Evolutionary conservation across 2,113 vertebrate genomes (phyloP).

Genomic region (Elgaria multicarinata): DNA sequence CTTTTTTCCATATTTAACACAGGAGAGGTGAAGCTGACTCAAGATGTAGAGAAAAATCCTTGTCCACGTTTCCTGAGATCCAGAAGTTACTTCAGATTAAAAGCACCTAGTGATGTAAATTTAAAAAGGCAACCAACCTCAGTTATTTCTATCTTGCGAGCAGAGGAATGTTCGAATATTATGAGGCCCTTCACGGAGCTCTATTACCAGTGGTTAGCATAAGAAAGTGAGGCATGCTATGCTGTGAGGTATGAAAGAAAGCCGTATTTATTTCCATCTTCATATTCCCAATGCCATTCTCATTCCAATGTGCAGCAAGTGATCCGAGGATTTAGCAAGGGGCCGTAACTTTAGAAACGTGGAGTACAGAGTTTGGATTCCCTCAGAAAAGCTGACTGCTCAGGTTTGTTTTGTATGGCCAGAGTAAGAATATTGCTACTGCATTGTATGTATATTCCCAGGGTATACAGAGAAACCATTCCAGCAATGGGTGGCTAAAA

Average conservation of each 20-base stretch:
- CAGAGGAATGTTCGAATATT: constrained; percentile 1
- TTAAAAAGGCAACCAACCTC: not conserved
- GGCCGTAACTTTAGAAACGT: constrained; percentile 25
- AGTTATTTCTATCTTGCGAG: not conserved
- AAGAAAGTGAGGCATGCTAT: constrained; percentile 25
- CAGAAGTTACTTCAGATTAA: not conserved
- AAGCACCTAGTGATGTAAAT: not conserved
- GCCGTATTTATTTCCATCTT: constrained; percentile 36
- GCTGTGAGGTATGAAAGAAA: constrained; percentile 32
- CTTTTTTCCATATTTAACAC: not conserved
- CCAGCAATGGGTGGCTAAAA: not conserved
- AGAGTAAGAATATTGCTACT: not conserved
- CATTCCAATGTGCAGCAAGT: constrained; percentile 43
- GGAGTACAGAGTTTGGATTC: not conserved
- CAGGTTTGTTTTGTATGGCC: not conserved
- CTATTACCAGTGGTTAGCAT: constrained; percentile 26
- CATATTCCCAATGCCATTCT: constrained; percentile 45
- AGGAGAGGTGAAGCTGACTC: not conserved
- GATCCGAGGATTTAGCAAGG: constrained; percentile 27
- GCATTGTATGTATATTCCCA: not conserved
- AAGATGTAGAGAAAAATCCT: not conserved
- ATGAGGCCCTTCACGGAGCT: not conserved
- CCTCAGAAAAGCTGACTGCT: constrained; percentile 14
- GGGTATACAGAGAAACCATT: not conserved
- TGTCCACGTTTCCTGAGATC: not conserved